Conservation (phyloP, 2,888 invertebrate species). For the Sinentomon sp. region DNA sequence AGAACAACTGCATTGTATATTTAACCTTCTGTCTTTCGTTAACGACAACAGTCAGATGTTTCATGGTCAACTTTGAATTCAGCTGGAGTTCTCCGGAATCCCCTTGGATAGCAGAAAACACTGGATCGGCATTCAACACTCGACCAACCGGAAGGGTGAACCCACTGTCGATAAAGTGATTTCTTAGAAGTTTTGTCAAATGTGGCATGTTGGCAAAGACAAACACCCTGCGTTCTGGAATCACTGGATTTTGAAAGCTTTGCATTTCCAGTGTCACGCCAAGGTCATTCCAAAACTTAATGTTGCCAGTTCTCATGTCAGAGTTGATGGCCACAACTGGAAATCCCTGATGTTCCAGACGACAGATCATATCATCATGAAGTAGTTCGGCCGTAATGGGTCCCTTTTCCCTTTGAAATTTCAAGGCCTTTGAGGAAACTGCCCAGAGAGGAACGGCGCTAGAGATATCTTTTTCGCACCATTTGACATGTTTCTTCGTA, state of each 20-base stretch:
- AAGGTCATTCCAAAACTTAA: constrained; percentile 7
- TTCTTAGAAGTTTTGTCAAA: constrained; percentile 11
- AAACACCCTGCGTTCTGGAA: constrained; percentile 5
- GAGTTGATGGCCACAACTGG: constrained; percentile 6
- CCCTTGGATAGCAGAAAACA: too few species aligned
- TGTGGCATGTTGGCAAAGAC: constrained; percentile 14
- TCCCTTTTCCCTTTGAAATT: too few species aligned
- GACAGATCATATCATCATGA: constrained; percentile 6
- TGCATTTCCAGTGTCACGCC: constrained; percentile 4
- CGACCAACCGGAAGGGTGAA: too few species aligned
- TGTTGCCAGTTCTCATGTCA: constrained; percentile 12
- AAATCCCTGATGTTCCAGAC: constrained; percentile 6
- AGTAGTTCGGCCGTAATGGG: constrained; percentile 9
- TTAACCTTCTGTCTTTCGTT: too few species aligned
- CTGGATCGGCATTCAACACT: too few species aligned
- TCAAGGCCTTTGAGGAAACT: constrained; percentile 9
- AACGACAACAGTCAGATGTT: too few species aligned
- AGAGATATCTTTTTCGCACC: constrained; percentile 7
- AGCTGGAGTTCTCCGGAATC: too few species aligned
- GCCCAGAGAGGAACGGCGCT: constrained; percentile 7
- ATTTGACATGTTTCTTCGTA: constrained; percentile 3
- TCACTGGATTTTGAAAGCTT: constrained; percentile 8
- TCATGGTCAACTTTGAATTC: too few species aligned
- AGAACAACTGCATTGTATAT: too few species aligned
- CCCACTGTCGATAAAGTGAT: constrained; percentile 13